Evolutionary conservation across 2,797 vertebrate species (phyloP).

Genomic region (Melopsittacus undulatus): DNA sequence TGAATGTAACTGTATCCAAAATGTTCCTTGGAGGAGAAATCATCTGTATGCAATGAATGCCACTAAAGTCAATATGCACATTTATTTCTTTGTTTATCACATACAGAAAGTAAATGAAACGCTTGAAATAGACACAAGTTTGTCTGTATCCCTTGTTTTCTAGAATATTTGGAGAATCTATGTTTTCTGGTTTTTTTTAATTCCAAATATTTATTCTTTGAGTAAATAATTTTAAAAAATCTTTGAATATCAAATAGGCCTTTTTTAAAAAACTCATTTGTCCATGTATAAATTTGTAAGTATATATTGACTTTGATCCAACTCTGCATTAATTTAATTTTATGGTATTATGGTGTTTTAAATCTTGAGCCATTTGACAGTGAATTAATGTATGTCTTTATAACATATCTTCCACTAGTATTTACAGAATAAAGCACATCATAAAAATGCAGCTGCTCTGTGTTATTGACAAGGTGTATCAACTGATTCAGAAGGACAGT

Average conservation of each 20-base stretch:
- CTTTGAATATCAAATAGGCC: neutral
- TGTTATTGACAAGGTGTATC: neutral
- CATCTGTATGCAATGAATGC: neutral
- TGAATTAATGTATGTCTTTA: neutral
- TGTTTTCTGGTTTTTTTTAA: neutral
- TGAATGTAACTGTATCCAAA: neutral
- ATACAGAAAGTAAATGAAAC: conserved; percentile 7
- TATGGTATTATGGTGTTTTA: neutral
- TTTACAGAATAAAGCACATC: neutral
- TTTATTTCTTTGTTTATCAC: neutral
- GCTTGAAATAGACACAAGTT: neutral
- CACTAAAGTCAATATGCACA: neutral
- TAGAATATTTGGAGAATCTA: neutral
- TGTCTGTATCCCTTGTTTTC: neutral
- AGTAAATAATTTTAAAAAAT: neutral
- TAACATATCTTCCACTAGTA: neutral
- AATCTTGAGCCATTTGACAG: neutral
- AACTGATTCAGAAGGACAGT: neutral
- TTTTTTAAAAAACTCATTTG: neutral
- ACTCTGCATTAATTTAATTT: neutral
- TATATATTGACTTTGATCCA: neutral
- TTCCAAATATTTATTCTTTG: neutral
- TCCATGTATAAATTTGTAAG: neutral
- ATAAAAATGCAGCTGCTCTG: neutral
- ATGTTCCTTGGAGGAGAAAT: neutral